Evolutionary conservation across 2,113 vertebrate genomes (phyloP).

Genomic region (Tupaia chinensis): DNA sequence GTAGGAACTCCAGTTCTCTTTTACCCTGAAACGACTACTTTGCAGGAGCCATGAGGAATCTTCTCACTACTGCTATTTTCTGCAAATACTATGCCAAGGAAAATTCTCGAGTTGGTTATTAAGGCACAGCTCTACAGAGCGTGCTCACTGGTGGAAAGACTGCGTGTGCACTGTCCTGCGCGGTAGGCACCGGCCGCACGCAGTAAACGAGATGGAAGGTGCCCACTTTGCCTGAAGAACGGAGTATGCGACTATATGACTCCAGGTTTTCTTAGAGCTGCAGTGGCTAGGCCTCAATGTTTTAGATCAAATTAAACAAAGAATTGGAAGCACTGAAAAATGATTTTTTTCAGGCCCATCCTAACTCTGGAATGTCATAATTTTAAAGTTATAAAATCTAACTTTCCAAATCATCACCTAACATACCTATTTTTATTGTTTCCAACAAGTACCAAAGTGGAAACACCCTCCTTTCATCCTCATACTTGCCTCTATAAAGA

Average conservation of each 20-base stretch:
- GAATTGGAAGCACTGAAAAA: background rate
- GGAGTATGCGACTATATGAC: background rate
- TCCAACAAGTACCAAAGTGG: background rate
- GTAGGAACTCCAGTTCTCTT: too few relatives aligned
- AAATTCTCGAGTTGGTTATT: background rate
- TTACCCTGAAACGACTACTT: too few relatives aligned
- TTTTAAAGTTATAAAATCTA: slow-evolving; percentile 7
- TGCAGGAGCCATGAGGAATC: too few relatives aligned
- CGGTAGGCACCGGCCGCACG: background rate
- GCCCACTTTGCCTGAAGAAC: background rate
- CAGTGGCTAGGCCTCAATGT: background rate
- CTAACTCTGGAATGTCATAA: background rate
- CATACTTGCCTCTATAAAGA: background rate
- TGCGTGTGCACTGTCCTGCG: background rate
- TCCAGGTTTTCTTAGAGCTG: background rate
- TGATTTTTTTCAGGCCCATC: background rate
- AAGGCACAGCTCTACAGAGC: background rate
- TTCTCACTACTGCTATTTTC: slow-evolving; percentile 13
- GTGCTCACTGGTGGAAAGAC: background rate
- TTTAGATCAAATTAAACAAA: background rate
- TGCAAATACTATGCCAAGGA: background rate
- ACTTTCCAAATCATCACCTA: background rate
- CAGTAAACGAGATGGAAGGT: background rate
- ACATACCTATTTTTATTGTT: background rate
- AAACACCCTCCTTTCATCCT: background rate